Conservation (phyloP, 2,888 invertebrate genomes). For the Syrphus vitripennis region DNA sequence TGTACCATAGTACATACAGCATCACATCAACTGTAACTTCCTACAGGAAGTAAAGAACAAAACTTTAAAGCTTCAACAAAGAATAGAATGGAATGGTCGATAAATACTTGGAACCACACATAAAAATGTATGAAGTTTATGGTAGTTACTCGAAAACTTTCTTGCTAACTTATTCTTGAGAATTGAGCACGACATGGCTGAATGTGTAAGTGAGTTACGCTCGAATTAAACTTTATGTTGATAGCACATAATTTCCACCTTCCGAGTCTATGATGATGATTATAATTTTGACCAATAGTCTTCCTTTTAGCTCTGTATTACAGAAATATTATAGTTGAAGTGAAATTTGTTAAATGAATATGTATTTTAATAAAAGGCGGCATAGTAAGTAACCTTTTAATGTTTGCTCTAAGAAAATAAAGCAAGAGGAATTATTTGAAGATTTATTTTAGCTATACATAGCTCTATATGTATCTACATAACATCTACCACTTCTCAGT, state of each 20-base stretch:
- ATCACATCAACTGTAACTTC: background rate
- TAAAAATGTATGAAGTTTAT: conserved; percentile 31
- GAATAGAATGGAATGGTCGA: background rate
- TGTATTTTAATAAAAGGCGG: background rate
- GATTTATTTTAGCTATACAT: background rate
- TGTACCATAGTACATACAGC: no score
- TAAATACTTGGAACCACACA: background rate
- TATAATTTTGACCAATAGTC: background rate
- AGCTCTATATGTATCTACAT: no score
- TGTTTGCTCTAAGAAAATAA: background rate
- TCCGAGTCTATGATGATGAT: background rate
- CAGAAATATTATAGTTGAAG: background rate
- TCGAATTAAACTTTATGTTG: background rate
- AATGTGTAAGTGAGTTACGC: conserved; percentile 1
- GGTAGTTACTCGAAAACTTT: conserved; percentile 34
- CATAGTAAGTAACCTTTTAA: background rate
- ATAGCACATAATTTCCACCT: background rate
- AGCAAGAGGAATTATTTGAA: background rate
- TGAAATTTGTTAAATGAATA: background rate
- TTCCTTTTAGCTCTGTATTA: background rate
- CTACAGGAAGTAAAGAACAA: background rate
- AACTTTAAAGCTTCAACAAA: background rate
- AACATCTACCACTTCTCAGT: background rate
- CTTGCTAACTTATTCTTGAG: conserved; percentile 44
- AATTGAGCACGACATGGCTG: conserved; percentile 26